Conservation (phyloP, 2,888 invertebrate species). For the Thumatha senex region DNA sequence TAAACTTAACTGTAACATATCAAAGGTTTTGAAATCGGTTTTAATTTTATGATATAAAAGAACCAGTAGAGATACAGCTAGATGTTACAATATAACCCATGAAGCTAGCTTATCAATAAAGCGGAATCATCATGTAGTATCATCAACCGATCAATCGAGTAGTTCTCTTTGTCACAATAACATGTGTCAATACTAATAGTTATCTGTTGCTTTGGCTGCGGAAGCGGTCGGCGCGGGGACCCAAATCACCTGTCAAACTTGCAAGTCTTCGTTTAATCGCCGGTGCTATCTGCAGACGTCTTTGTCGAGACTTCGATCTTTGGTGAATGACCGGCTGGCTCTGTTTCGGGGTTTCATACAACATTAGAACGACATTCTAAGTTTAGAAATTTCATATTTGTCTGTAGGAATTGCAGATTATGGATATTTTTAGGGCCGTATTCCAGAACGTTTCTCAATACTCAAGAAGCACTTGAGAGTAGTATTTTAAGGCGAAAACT, state of each 20-base stretch:
- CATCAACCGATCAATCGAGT: conserved; percentile 10
- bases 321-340: conserved; percentile 49
- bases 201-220: conserved; percentile 50
- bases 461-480: too few species aligned
- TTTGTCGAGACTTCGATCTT: conserved; percentile 71
- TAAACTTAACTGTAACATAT: too few species aligned
- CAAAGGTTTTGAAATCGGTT: too few species aligned
- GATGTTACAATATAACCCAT: neutral
- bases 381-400: conserved; percentile 13
- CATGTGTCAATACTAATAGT: conserved; percentile 70
- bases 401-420: conserved; percentile 9
- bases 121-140: conserved; percentile 4
- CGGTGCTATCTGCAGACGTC: conserved; percentile 67
- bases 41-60: too few species aligned
- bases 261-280: conserved; percentile 64
- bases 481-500: too few species aligned
- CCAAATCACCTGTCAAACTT: conserved; percentile 80
- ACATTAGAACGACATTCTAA: conserved; percentile 21
- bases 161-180: conserved; percentile 26
- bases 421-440: neutral
- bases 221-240: conserved; percentile 69
- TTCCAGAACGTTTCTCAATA: too few species aligned
- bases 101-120: conserved; percentile 10
- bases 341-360: conserved; percentile 45
- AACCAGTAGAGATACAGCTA: too few species aligned